phyloP scores from a whole-genome alignment of 2,113 vertebrate species.

The Muscicapa adusta region DNA sequence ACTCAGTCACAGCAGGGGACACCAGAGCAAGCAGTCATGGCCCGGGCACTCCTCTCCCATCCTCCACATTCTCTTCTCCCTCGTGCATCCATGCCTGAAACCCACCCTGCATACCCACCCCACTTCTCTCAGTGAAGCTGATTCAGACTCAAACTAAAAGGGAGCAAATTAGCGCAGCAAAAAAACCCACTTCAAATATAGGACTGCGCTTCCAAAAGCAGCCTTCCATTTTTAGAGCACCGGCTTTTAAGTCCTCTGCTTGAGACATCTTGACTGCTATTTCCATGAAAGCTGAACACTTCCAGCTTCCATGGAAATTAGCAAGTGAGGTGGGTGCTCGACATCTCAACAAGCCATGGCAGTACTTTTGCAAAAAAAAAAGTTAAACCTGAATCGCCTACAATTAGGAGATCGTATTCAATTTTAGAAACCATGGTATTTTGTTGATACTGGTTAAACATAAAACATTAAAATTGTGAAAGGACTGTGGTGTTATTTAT shows the following conservation, averaged over 20 bases:
- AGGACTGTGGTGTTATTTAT: neutral
- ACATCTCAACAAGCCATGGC: neutral
- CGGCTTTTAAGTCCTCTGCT: slow-evolving; percentile 27
- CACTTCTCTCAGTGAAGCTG: neutral
- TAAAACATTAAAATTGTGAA: neutral
- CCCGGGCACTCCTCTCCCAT: neutral
- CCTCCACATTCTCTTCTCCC: neutral
- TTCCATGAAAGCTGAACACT: neutral
- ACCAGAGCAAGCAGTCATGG: rapidly evolving
- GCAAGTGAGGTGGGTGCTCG: slow-evolving; percentile 29
- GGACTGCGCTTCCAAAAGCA: neutral
- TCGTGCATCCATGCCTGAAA: neutral
- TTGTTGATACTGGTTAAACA: neutral
- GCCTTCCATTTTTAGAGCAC: slow-evolving; percentile 32
- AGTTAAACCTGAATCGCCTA: neutral
- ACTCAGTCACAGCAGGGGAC: rapidly evolving
- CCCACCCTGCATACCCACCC: neutral
- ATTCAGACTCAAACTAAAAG: neutral
- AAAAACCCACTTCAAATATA: neutral
- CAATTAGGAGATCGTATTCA: neutral
- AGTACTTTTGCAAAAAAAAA: neutral
- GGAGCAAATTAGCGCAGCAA: neutral
- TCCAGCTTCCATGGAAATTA: slow-evolving; percentile 21
- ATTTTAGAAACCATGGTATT: neutral
- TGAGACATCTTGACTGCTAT: slow-evolving; percentile 38